Evolutionary conservation across 1,140 invertebrate genomes (phyloP).

Genomic region (Littorina saxatilis): DNA sequence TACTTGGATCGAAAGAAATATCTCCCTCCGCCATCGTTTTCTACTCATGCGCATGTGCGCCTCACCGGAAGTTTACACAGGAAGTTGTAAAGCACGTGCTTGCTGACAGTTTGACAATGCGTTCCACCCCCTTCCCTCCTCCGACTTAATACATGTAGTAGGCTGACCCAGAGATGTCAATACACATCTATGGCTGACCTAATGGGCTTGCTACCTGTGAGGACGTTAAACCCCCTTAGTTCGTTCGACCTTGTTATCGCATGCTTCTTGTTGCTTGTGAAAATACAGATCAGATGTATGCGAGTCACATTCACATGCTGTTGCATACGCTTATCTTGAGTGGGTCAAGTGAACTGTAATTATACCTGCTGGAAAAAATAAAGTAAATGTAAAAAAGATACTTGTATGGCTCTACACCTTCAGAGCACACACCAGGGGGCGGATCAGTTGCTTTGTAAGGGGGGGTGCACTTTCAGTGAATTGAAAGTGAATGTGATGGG

Average conservation of each 20-base stretch:
- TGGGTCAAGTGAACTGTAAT: neutral
- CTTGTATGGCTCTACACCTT: constrained; percentile 22
- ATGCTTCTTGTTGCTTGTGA: neutral
- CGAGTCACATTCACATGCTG: constrained; percentile 15
- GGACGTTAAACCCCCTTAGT: neutral
- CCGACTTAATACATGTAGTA: no score
- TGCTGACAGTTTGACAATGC: neutral
- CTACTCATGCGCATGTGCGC: constrained; percentile 25
- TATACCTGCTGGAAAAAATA: constrained; percentile 3
- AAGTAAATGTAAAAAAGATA: no score
- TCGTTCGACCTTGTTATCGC: neutral
- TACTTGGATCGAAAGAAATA: constrained; percentile 55
- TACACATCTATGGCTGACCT: neutral
- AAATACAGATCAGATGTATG: neutral
- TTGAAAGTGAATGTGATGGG: no score
- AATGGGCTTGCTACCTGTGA: neutral
- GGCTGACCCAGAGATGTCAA: neutral
- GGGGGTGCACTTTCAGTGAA: no score
- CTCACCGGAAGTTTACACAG: constrained; percentile 20
- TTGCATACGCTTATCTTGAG: neutral
- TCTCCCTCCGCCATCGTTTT: constrained; percentile 46
- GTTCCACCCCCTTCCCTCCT: no score
- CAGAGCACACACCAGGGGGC: no score
- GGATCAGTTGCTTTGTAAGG: no score
- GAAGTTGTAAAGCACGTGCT: neutral